These are phyloP conservation scores for Lepus oiostolus DNA, from an alignment of 2,797 vertebrate genomes.

Conservation along the genomic window DNA sequence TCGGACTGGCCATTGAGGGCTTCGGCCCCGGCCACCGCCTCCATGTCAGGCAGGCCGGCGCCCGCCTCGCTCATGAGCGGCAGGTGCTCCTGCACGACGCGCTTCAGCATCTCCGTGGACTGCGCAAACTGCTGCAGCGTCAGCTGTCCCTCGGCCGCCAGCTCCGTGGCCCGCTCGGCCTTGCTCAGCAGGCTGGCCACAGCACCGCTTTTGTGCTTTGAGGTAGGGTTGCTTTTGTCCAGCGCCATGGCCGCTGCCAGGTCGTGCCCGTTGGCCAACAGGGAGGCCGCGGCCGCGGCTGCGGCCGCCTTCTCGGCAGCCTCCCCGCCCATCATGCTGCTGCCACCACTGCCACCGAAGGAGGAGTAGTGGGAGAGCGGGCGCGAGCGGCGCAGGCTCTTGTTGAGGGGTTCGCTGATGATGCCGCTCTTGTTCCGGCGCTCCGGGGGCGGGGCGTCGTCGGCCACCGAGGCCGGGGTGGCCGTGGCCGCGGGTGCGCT, in stretches of 20 bases:
- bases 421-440: conserved; percentile 96
- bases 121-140: conserved; percentile 98
- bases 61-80: conserved; percentile 91
- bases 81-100: conserved; percentile 94
- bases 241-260: conserved; percentile 87
- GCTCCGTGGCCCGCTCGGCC: conserved; percentile 94
- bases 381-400: conserved; percentile 97
- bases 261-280: conserved; percentile 91
- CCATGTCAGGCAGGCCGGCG: conserved; percentile 93
- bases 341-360: conserved; percentile 93
- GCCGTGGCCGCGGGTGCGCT: conserved; percentile 91
- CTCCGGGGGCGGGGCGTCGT: conserved; percentile 93
- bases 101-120: conserved; percentile 97
- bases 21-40: conserved; percentile 94
- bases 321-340: conserved; percentile 88
- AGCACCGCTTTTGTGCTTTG: conserved; percentile 92
- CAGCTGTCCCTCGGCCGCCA: conserved; percentile 96
- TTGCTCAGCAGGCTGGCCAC: conserved; percentile 93
- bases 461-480: conserved; percentile 92
- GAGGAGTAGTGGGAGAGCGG: conserved; percentile 96
- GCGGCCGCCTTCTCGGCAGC: conserved; percentile 92
- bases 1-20: conserved; percentile 95
- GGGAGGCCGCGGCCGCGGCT: conserved; percentile 78
- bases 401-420: conserved; percentile 97
- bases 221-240: conserved; percentile 94